These are phyloP conservation scores for Phocoena phocoena DNA, from an alignment of 2,113 vertebrate species.

Conservation along the genomic window DNA sequence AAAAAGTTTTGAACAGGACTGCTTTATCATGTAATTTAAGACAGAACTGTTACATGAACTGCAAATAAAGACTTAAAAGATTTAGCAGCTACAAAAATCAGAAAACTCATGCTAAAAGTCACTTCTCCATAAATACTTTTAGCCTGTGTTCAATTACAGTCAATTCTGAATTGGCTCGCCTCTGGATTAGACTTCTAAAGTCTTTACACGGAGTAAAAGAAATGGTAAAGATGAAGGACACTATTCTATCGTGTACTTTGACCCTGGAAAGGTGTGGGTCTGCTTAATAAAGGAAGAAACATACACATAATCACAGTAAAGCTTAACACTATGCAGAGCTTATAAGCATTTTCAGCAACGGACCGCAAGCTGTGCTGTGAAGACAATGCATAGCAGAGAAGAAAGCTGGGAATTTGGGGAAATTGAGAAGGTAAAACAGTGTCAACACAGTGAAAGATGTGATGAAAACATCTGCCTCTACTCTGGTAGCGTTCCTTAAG, in stretches of 20 bases:
- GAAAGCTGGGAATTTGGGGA: slow-evolving; percentile 64
- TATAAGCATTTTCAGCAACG: slow-evolving; percentile 73
- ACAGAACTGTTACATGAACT: slow-evolving; percentile 84
- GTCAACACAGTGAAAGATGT: slow-evolving; percentile 66
- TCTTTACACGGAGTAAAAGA: slow-evolving; percentile 72
- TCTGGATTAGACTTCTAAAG: slow-evolving; percentile 68
- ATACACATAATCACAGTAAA: slow-evolving; percentile 63
- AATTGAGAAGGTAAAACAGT: slow-evolving; percentile 61
- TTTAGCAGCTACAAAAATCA: slow-evolving; percentile 83
- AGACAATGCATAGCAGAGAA: slow-evolving; percentile 78
- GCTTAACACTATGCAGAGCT: slow-evolving; percentile 77
- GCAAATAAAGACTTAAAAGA: slow-evolving; percentile 82
- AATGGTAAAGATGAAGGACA: slow-evolving; percentile 75
- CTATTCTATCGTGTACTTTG: slow-evolving; percentile 79
- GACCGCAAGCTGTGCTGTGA: slow-evolving; percentile 80
- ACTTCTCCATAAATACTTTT: slow-evolving; percentile 83
- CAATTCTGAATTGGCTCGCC: slow-evolving; percentile 70
- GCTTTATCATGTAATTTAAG: slow-evolving; percentile 86
- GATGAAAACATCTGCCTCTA: background rate
- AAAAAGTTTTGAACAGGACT: slow-evolving; percentile 81
- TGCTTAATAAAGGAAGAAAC: slow-evolving; percentile 44
- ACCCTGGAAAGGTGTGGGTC: slow-evolving; percentile 77
- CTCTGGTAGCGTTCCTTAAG: background rate
- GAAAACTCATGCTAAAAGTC: slow-evolving; percentile 80
- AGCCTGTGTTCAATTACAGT: slow-evolving; percentile 72